Evolutionary conservation across 1,140 invertebrate species (phyloP), one percentile per base, ranked within the genome.

Genomic region (Tachypleus tridentatus): DNA sequence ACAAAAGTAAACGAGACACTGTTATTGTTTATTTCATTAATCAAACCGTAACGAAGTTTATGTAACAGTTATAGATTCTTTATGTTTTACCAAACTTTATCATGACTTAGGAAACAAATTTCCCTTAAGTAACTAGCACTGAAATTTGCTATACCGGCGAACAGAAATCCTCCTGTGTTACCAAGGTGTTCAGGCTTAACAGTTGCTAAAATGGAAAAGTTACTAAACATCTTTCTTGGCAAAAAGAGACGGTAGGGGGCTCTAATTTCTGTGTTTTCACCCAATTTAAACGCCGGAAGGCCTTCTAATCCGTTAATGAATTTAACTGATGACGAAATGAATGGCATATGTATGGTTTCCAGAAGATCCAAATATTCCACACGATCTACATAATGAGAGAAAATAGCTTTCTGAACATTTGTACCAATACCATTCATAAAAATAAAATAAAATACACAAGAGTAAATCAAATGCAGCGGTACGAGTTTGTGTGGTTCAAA

Each of bases 261-360:
- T 76, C 92, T 94, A 52, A 95, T 86, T 76, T 94, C 88, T 4
- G 90, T 89, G 11, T 89, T 90, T 4, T 85, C 82, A 69, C 84
- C 81, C 56, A 95, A 84, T 4, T 88, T 89, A 74, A 91, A 91
- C 4, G 90, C 88, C n/a, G 90, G 90, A 76, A 95, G 93, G 51
- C 88, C 87, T 72, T 96, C 89, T 57, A 87, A 80, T n/a, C 89
- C 90, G 51, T 72, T 76, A 5, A 76, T 75, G 63, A 76, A 73
- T 71, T 84, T 82, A 52, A 74, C 73, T 4, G 73, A 70, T 9
- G 74, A 69, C 63, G 76, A 74, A 60, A 76, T 71, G 65, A 81
- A 76, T 9, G 80, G 77, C 61, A 80, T 77, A 57, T 76, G 73
- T 60, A 81, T 77, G 9, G 79, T 78, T 64, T 78, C 73, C 11